Base-by-base conservation (phyloP, 2,888 invertebrate species). In the Notocelia uddmanniana region DNA sequence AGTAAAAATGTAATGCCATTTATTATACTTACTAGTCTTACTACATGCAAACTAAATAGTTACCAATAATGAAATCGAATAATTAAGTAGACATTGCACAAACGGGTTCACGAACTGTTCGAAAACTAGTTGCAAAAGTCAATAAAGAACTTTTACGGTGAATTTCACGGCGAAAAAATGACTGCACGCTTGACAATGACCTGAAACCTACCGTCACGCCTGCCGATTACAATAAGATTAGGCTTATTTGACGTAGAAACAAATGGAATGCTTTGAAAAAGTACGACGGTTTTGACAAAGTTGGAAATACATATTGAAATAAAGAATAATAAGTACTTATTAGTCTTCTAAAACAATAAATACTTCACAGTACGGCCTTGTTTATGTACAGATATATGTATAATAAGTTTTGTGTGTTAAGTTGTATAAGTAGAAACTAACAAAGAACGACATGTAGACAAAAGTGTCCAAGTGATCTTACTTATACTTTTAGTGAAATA, bases 121-220 rank as follows among this genome's bases (percentile, higher is more conserved):
- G 78, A 81, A 86, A 82, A 84, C 83, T 80, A 77, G 81, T 92
- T 92, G 86, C 91, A 84, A 88, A 88, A 92, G 82, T 82, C 74
- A 80, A 64, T 83, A 82, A 83, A 85, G 79, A 86, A 85, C 83
- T 86, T 89, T 90, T 85, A 89, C 86, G 87, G 84, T 76, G 81
- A 89, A 90, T 92, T 92, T 91, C 87, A 89, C 87, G 87, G 83
- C 75, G 66, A 57, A 85, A 88, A 88, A 83, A 86, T 81, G 80
- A 80, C 81, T 85, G 85, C 85, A 86, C 83, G 85, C 82, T 84
- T 85, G 93, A 91, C 93, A 92, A 87, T 93, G 93, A 93, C 93
- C 92, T 78, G 79, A 76, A 81, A 81, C 75, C 69, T 79, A 77
- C 81, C 81, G 81, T 81, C 75, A 79, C 78, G 78, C 69, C 71